These are phyloP conservation scores for Haemorhous mexicanus DNA, from an alignment of 2,113 vertebrate genomes.

Conservation along the genomic window DNA sequence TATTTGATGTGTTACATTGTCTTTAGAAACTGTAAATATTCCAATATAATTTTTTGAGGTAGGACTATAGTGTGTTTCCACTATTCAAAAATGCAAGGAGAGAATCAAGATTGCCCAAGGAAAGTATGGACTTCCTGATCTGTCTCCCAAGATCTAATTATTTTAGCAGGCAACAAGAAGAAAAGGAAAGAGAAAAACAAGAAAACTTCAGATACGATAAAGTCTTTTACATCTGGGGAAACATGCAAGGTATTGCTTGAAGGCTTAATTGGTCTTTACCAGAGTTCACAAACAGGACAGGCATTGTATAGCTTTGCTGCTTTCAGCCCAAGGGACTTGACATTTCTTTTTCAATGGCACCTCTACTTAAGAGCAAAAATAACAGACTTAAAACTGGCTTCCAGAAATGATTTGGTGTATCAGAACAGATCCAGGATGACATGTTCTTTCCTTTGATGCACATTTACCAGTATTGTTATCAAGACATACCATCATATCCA, in stretches of 20 bases:
- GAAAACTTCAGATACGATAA: not conserved
- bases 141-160: not conserved
- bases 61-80: not conserved
- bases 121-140: not conserved
- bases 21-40: not conserved
- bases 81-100: not conserved
- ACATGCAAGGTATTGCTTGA: not conserved
- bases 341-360: conserved; percentile 8
- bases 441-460: not conserved
- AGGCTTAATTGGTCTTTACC: conserved; percentile 4
- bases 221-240: not conserved
- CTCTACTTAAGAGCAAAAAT: not conserved
- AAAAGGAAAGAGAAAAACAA: not conserved
- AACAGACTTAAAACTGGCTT: not conserved
- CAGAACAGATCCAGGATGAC: not conserved
- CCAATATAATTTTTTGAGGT: not conserved
- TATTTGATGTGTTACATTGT: not conserved
- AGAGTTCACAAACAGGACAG: conserved; percentile 44
- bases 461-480: conserved; percentile 2
- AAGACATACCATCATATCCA: not conserved
- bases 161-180: not conserved
- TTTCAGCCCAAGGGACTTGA: not conserved
- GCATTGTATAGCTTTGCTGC: not conserved
- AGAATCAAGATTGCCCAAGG: not conserved
- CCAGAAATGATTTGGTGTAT: not conserved